Conservation (phyloP, 2,113 vertebrate genomes). For the Alethe castanea region DNA sequence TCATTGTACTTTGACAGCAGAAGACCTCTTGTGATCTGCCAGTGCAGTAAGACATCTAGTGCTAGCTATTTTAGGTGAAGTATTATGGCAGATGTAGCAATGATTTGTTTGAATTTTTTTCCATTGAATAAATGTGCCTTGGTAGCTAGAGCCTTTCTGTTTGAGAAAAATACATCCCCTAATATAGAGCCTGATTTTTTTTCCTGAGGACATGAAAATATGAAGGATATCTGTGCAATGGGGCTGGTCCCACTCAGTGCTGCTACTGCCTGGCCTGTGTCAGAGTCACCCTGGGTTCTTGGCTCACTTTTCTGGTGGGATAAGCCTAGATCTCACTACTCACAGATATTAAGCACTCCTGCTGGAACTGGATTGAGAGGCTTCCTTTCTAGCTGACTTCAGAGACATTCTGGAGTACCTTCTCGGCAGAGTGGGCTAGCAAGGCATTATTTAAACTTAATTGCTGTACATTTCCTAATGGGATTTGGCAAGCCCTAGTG, state of each 20-base stretch:
- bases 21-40: background rate
- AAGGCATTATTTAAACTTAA: background rate
- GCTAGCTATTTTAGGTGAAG: background rate
- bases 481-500: background rate
- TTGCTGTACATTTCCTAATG: conserved; percentile 2
- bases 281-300: background rate
- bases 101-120: background rate
- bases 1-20: background rate
- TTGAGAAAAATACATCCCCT: background rate
- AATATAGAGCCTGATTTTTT: background rate
- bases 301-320: background rate
- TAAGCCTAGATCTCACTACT: background rate
- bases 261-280: background rate
- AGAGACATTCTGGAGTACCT: background rate
- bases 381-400: background rate
- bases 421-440: background rate
- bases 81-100: background rate
- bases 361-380: background rate
- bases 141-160: background rate
- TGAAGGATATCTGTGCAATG: background rate
- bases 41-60: background rate
- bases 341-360: background rate
- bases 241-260: background rate
- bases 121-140: background rate
- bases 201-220: background rate